Evolutionary conservation across 1,140 invertebrate species (phyloP), one percentile per base, ranked within the genome.

Genomic region (Drosophila nikananu): DNA sequence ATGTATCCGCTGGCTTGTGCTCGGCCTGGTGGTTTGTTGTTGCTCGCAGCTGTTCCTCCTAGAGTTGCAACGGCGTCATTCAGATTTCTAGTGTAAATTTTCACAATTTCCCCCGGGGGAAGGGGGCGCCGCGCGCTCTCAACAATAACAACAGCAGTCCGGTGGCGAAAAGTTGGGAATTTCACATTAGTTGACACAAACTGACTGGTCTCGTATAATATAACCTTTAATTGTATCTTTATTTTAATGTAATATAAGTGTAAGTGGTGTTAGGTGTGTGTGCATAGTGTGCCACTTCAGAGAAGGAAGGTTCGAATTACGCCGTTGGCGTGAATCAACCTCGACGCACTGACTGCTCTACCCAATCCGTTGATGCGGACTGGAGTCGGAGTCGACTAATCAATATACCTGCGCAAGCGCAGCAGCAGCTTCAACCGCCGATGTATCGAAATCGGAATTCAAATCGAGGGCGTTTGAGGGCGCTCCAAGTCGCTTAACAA

Each of bases 391-490:
- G 49, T 46, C 67, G 44, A 71, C 49, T 68, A 87, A 87, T 87
- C 84, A 87, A 87, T 87, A 87, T 60, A 75, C 46, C 71, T 71
- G 86, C 84, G 86, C 77, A 78, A 64, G 84, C 84, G 84, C 84
- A 87, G 66, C 70, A 73, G 27, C 27, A 73, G 46, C n/a, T 54
- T 48, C 49, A 35, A 19, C 48, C 37, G 25, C 44, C 49, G 54
- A 52, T 51, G 19, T 61, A 72, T 72, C 61, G 67, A 52, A 66
- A 89, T 84, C 84, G 84, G 74, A 80, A 80, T 86, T 78, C 67
- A 71, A 86, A 89, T 77, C 65, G 76, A 64, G 42, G 27, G 39
- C 49, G 49, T 46, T 46, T 15, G 25, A 5, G 39, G 27, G 49
- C 76, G 54, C 60, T 41, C 32, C 52, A 27, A 55, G 52, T 30